These are phyloP conservation scores for Brachyhypopomus occidentalis DNA, from an alignment of 2,113 vertebrate species.

Conservation along the genomic window DNA sequence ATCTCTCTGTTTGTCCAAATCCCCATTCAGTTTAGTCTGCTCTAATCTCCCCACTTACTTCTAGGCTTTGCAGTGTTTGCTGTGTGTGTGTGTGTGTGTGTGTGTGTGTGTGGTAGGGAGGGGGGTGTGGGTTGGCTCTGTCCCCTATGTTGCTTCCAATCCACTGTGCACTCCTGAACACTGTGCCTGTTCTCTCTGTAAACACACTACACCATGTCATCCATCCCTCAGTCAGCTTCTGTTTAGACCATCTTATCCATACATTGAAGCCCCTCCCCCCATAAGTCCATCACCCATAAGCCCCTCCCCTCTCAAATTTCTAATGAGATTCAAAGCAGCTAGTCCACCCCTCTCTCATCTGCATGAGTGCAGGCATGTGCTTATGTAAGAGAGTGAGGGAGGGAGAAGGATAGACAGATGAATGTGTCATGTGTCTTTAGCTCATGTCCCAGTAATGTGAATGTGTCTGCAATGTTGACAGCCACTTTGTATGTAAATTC, in stretches of 20 bases:
- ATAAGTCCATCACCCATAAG: too few relatives aligned
- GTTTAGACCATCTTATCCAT: neutral
- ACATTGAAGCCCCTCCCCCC: neutral
- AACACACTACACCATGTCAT: too few relatives aligned
- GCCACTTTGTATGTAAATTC: too few relatives aligned
- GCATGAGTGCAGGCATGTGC: neutral
- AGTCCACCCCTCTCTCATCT: constrained; percentile 22
- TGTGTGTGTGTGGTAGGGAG: too few relatives aligned
- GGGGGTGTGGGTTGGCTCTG: too few relatives aligned
- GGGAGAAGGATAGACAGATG: neutral
- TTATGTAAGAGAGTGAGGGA: neutral
- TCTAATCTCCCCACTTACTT: neutral
- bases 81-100: too few relatives aligned
- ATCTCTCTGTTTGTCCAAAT: neutral
- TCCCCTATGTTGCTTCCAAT: too few relatives aligned
- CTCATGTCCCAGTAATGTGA: neutral
- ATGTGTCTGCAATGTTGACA: neutral
- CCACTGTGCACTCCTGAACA: too few relatives aligned
- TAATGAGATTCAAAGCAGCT: constrained; percentile 49
- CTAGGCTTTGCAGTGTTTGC: too few relatives aligned
- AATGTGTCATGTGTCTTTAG: neutral
- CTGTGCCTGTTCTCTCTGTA: too few relatives aligned
- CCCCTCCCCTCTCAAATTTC: constrained; percentile 5
- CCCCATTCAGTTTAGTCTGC: neutral
- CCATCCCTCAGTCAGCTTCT: neutral